These are phyloP conservation scores for Drosophila formosana DNA, from an alignment of 2,888 invertebrate species.

Conservation along the genomic window DNA sequence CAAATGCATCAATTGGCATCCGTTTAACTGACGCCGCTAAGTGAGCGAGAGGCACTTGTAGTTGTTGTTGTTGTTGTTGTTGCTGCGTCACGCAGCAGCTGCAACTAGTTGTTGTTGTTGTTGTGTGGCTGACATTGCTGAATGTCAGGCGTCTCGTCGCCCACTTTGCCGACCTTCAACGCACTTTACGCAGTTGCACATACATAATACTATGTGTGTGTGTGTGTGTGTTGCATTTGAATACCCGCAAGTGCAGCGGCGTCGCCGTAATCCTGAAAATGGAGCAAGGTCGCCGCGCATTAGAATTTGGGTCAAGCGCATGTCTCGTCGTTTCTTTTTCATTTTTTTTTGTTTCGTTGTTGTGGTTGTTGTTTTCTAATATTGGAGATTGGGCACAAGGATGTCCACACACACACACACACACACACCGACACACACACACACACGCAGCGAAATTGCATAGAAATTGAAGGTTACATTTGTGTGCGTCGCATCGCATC, in stretches of 20 bases:
- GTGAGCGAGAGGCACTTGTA: not conserved
- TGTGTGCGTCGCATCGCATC: constrained; percentile 25
- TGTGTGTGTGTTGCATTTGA: constrained; percentile 31
- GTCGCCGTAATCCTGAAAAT: constrained; percentile 55
- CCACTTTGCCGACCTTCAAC: constrained; percentile 54
- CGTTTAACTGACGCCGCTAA: constrained; percentile 24
- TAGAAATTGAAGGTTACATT: constrained; percentile 64
- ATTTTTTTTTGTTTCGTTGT: constrained; percentile 6
- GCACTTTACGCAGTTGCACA: constrained; percentile 43
- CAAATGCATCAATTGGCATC: constrained; percentile 14
- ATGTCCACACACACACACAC: constrained; percentile 60
- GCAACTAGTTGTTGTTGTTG: constrained; percentile 28
- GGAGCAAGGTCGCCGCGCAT: constrained; percentile 66
- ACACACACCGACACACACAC: constrained; percentile 49
- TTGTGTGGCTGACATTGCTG: constrained; percentile 69
- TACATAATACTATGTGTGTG: constrained; percentile 6
- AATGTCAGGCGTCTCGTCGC: constrained; percentile 70
- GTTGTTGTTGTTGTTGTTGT: constrained; percentile 9
- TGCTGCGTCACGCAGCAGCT: constrained; percentile 43
- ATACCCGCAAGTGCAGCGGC: constrained; percentile 63
- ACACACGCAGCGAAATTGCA: constrained; percentile 62
- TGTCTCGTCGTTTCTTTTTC: constrained; percentile 35
- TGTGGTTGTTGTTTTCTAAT: constrained; percentile 72
- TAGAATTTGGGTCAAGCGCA: constrained; percentile 83
- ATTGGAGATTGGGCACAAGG: constrained; percentile 84